These are phyloP conservation scores for Premnoplex brunnescens DNA, from an alignment of 2,797 vertebrate genomes.

Conservation along the genomic window DNA sequence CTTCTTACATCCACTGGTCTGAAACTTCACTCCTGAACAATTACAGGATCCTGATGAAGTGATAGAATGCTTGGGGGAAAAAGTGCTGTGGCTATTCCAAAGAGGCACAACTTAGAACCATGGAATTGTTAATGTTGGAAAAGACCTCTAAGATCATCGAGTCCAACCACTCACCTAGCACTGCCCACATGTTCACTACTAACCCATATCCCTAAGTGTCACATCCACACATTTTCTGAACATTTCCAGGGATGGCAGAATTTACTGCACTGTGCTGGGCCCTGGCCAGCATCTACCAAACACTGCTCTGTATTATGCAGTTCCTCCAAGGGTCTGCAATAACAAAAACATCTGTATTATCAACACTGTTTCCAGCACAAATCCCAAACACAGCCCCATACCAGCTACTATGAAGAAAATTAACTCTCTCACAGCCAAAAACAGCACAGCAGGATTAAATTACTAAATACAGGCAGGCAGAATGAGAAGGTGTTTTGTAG, in stretches of 20 bases:
- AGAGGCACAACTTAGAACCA: neutral
- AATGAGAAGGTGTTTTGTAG: neutral
- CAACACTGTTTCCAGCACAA: neutral
- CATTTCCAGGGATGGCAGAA: neutral
- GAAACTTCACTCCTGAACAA: neutral
- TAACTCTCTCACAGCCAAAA: neutral
- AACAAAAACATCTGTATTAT: neutral
- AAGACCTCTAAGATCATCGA: neutral
- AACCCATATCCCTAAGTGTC: neutral
- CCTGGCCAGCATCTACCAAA: neutral
- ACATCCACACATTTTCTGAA: neutral
- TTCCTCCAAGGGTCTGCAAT: neutral
- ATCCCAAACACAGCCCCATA: neutral
- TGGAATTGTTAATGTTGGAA: neutral
- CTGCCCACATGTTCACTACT: neutral
- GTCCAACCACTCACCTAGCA: neutral
- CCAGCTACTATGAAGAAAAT: neutral
- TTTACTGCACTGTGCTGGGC: neutral
- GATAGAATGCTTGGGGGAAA: neutral
- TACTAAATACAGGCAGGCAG: neutral
- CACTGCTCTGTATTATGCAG: neutral
- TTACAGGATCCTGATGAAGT: neutral
- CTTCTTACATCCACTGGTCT: neutral
- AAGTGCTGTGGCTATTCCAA: neutral
- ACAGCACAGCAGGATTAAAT: neutral